Percentiles rank a stretch among this genome's conserved stretches.
Conservation (phyloP, 1,140 invertebrate genomes). For the Meteorus sp. region DNA sequence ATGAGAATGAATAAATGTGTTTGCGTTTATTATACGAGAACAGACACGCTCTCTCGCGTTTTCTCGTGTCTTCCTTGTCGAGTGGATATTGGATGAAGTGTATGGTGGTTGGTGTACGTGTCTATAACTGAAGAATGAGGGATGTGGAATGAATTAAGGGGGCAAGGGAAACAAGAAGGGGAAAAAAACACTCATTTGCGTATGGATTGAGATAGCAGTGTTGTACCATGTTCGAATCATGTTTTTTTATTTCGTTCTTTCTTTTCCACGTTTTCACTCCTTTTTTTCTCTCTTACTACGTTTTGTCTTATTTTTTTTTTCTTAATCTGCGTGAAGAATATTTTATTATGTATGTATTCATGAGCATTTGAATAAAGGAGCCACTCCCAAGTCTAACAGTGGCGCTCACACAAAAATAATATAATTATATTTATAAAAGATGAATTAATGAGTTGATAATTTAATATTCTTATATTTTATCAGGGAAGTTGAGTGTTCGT, state of each 20-base stretch:
- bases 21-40: neutral
- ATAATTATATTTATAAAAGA: too few relatives aligned
- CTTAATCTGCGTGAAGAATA: too few relatives aligned
- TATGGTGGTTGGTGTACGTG: too few relatives aligned
- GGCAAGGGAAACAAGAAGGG: neutral
- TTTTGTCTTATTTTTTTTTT: too few relatives aligned
- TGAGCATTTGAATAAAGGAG: too few relatives aligned
- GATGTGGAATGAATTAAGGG: too few relatives aligned
- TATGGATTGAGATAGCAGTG: conserved; percentile 57
- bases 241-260: conserved; percentile 48
- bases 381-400: conserved; percentile 37
- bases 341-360: too few relatives aligned
- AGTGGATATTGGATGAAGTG: neutral
- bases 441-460: neutral
- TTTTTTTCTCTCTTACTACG: too few relatives aligned
- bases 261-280: too few relatives aligned
- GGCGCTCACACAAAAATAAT: conserved; percentile 32
- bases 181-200: conserved; percentile 48
- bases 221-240: conserved; percentile 33
- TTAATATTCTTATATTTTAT: too few relatives aligned
- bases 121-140: too few relatives aligned
- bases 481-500: neutral
- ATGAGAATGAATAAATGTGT: conserved; percentile 1
- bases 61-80: neutral
- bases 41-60: neutral